Evolutionary conservation across 2,113 vertebrate genomes (phyloP), one percentile per base, ranked within the genome.

Genomic region (Eulemur rufifrons): DNA sequence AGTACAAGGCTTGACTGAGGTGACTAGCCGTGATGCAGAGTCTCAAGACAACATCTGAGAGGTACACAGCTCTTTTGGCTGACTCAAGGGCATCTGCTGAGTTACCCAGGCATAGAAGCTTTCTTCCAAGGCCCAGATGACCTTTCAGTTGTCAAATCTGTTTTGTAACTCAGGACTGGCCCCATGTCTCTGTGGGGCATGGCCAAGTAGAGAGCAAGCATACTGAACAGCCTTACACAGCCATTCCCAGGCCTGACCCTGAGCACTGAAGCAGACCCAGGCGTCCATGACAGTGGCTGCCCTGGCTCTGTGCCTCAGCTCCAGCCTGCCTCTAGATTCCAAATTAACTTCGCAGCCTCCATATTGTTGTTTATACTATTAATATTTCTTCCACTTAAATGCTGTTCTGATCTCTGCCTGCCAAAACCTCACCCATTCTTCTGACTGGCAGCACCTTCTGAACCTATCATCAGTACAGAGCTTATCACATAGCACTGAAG

Each of bases 171-270:
- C 98, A 0, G 96, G 85, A 3, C 98, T 98, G 4, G 98, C 98
- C 14, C 99, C 99, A 5, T 97, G 98, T 96, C 97, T 99, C 95
- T 98, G 99, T 86, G 99, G 98, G 0, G 98, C 97, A 88, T 99
- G 99, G 42, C 99, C 99, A 0, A 99, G 98, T 78, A 99, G 97
- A 0, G 98, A 98, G 96, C 99, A 99, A 61, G 99, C 98, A 21
- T 99, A 99, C 89, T 99, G 99, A 0, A 99, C 99, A 0, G 99
- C 99, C 98, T 99, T 99, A 96, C 99, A 98, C 45, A 99, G 94
- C 85, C 99, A 98, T 94, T 99, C 99, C 98, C 99, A 99, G 86
- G 99, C 99, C 96, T 99, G 99, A 98, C 99, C 99, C 97, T 99
- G 99, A 11, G 99, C 97, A 89, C 98, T 99, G 97, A 99, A 99